These are phyloP conservation scores for Clarias gariepinus DNA, from an alignment of 2,113 vertebrate genomes.

Conservation along the genomic window DNA sequence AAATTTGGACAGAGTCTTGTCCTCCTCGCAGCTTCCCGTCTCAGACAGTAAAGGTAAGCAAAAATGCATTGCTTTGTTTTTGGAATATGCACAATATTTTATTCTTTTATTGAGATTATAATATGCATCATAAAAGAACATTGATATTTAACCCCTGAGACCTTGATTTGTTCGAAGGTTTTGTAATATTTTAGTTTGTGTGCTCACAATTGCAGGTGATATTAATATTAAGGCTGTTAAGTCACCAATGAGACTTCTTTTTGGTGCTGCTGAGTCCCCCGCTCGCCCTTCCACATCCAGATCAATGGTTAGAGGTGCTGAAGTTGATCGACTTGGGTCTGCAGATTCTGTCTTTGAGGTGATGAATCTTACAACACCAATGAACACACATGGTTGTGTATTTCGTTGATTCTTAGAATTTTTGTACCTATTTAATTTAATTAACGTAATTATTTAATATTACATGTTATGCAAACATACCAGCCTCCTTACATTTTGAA, in stretches of 20 bases:
- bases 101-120: neutral
- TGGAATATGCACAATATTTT: neutral
- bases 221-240: slow-evolving; percentile 61
- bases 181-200: neutral
- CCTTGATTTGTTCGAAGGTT: neutral
- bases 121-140: neutral
- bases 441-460: neutral
- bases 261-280: slow-evolving; percentile 81
- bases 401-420: neutral
- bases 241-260: slow-evolving; percentile 87
- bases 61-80: neutral
- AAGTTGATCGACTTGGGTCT: slow-evolving; percentile 58
- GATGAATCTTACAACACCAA: slow-evolving; percentile 19
- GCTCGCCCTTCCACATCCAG: slow-evolving; percentile 46
- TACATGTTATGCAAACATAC: neutral
- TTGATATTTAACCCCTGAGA: neutral
- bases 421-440: neutral
- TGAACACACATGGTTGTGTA: neutral
- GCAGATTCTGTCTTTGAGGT: slow-evolving; percentile 78
- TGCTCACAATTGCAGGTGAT: slow-evolving; percentile 52
- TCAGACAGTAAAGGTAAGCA: slow-evolving; percentile 55
- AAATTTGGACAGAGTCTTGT: slow-evolving; percentile 71
- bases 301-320: slow-evolving; percentile 51
- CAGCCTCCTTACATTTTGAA: neutral
- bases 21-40: slow-evolving; percentile 63